Evolutionary conservation across 2,888 invertebrate species (phyloP), one percentile per base, ranked within the genome.

Genomic region (Nemurella pictetii): DNA sequence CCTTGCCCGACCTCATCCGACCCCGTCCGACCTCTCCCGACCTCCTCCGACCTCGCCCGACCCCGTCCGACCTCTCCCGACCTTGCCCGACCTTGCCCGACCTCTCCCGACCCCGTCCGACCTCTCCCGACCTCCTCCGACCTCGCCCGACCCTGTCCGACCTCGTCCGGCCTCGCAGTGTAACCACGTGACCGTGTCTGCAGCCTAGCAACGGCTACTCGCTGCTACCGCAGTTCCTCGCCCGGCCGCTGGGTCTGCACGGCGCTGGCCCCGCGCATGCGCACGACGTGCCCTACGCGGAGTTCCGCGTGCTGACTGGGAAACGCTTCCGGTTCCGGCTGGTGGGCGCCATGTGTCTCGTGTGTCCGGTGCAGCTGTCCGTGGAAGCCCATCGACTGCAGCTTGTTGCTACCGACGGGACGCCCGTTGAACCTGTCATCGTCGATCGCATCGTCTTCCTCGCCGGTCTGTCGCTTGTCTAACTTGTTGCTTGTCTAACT

Each of bases 261-360:
- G 4, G 2, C 78, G n/a, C 30, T 30, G 4, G 5, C 29, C 12
- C 20, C 55, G n/a, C n/a, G n/a, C n/a, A n/a, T 7, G 27, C 78
- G 0, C 7, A 4, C n/a, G 30, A 30, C 30, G 30, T 30, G 26
- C 82, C 82, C 4, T 29, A 25, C 29, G 87, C 88, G n/a, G 87
- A 87, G n/a, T 88, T 89, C 82, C 85, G 87, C 0, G 89, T 93
- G 7, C 89, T 90, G 87, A 89, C 90, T 83, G 91, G 91, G n/a
- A 90, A 89, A 74, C 90, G 91, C 36, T 93, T 93, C 87, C 90
- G 93, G 84, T 90, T 94, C 86, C 91, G 93, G 74, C 87, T 93
- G 83, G 91, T 93, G 84, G 93, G 93, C 86, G 92, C 92, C 0
- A 90, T 92, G 29, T 92, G 92, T 20, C 89, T 92, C 1, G 91